A percentile compares a stretch with the other conserved stretches of the same genome.
Evolutionary conservation across 2,888 invertebrate genomes (phyloP).

Genomic region (Eustalomyia histrio): DNA sequence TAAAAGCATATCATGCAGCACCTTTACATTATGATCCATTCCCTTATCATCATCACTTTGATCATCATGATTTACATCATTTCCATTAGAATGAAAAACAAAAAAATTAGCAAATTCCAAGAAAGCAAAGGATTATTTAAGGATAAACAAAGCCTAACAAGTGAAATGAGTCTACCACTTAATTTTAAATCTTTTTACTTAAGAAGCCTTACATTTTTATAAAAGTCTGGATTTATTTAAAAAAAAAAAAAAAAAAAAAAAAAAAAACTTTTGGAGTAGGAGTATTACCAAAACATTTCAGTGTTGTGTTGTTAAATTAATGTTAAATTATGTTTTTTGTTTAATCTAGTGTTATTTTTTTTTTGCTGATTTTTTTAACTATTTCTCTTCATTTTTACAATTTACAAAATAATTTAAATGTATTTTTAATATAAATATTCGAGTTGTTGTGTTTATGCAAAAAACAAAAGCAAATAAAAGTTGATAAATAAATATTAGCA

Average conservation of each 20-base stretch:
- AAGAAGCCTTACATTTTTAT: too few relatives aligned
- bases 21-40: conserved; percentile 71
- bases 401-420: neutral
- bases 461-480: conserved; percentile 26
- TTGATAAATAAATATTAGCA: conserved; percentile 31
- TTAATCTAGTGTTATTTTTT: neutral
- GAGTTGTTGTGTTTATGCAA: conserved; percentile 11
- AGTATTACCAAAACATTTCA: neutral
- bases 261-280: neutral
- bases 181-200: neutral
- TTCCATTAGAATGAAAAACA: conserved; percentile 46
- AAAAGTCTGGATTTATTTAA: neutral
- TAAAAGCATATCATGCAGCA: conserved; percentile 75
- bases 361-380: neutral
- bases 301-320: neutral
- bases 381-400: neutral
- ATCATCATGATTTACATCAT: conserved; percentile 70
- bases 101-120: neutral
- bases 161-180: neutral
- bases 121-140: neutral
- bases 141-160: neutral
- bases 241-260: too few relatives aligned
- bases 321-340: neutral
- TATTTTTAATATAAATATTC: conserved; percentile 21
- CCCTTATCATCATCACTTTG: conserved; percentile 71